Percentiles rank a stretch among this genome's conserved stretches.
These are phyloP conservation scores for Micronycteris hirsuta DNA, from an alignment of 2,113 vertebrate species.

Conservation along the genomic window DNA sequence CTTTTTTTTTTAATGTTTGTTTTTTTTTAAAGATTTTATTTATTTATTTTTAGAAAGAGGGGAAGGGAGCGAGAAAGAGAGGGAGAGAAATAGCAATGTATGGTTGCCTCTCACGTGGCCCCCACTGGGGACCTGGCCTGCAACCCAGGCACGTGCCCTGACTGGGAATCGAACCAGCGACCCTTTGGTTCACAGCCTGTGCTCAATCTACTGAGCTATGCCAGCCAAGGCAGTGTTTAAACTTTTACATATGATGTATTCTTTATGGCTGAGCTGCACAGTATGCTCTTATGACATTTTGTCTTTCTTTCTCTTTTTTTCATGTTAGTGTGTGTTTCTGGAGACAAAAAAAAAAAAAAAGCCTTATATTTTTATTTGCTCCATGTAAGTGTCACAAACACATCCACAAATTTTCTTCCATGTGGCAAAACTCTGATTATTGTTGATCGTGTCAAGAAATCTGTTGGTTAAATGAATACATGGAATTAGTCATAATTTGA, in stretches of 20 bases:
- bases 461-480: not conserved
- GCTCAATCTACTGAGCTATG: no score
- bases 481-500: not conserved
- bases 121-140: no score
- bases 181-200: no score
- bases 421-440: not conserved
- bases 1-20: no score
- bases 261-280: not conserved
- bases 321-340: not conserved
- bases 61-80: no score
- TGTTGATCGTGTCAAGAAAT: not conserved
- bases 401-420: not conserved
- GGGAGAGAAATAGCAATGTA: no score
- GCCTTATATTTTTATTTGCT: not conserved
- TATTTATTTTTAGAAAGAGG: no score
- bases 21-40: no score
- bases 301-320: not conserved
- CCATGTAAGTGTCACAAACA: not conserved
- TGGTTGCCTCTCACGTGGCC: no score
- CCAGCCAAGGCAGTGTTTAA: no score
- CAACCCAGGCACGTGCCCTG: no score
- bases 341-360: conserved; percentile 34
- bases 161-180: no score
- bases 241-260: not conserved
- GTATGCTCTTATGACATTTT: not conserved